Evolutionary conservation across 2,888 invertebrate genomes (phyloP).

Genomic region (Strigamia crassipes): DNA sequence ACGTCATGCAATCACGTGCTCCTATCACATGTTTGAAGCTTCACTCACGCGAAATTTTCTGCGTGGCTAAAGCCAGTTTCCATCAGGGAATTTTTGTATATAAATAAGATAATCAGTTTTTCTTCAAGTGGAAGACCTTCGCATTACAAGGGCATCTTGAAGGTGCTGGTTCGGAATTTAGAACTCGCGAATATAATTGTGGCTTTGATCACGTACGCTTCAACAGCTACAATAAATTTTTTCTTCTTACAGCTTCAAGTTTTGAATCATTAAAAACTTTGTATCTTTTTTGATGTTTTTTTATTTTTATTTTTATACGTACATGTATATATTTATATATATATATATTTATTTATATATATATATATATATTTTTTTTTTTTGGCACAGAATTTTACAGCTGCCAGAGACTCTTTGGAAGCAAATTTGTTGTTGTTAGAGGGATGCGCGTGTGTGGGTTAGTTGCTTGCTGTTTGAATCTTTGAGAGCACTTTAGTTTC

Average conservation of each 20-base stretch:
- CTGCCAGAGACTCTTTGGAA: conserved; percentile 12
- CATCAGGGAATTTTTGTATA: conserved; percentile 28
- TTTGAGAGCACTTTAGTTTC: conserved; percentile 11
- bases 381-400: conserved; percentile 12
- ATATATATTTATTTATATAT: background rate
- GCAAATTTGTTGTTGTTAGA: conserved; percentile 28
- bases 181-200: conserved; percentile 7
- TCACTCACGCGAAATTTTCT: conserved; percentile 31
- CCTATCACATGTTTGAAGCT: conserved; percentile 35
- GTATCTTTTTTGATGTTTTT: background rate
- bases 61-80: conserved; percentile 38
- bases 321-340: background rate
- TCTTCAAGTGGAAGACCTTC: conserved; percentile 38
- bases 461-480: background rate
- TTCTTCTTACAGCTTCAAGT: background rate
- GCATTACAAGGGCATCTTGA: conserved; percentile 25
- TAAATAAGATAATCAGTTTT: conserved; percentile 42
- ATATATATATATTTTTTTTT: background rate
- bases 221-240: conserved; percentile 29
- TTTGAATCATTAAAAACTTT: conserved; percentile 27
- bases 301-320: background rate
- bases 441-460: background rate
- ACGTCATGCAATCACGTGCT: conserved; percentile 36
- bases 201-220: conserved; percentile 40
- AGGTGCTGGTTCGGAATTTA: conserved; percentile 25